Evolutionary conservation across 2,797 vertebrate genomes (phyloP), one percentile per base, ranked within the genome.

Genomic region (Acestrorhynchus altus): DNA sequence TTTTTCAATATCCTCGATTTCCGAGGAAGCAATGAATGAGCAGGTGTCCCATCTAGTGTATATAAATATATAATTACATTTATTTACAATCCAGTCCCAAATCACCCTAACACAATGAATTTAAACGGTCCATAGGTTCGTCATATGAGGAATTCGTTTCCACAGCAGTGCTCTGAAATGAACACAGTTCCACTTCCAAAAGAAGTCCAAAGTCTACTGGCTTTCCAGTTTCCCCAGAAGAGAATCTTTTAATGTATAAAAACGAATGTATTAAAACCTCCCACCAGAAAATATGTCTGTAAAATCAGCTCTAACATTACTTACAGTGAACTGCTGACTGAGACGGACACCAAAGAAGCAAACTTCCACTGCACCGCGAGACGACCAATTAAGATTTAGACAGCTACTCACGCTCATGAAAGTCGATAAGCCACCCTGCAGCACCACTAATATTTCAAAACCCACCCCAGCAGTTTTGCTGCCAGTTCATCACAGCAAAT

Each of bases 401-500:
- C 18, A 13, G 47, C 20, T 54, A 4, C 49, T 54, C 20, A 40
- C n/a, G 8, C 49, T 54, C 28, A 54, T 54, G 18, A 70, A 54
- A 70, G 67, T 54, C 51, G 20, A 54, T 54, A 70, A 20, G n/a
- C 15, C 18, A 20, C 4, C n/a, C 28, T 54, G 35, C 31, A 56
- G 49, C 28, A 40, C 24, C 12, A 35, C 26, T 20, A 22, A 70
- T 40, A 54, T 54, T 49, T 70, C n/a, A 54, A 52, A 70, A 52
- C 15, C 18, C 49, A 52, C 46, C 7, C 12, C 20, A n/a, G 65
- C 20, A 42, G 24, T 54, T 54, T 22, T 54, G 26, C n/a, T 39
- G 26, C 47, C 65, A 67, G 60, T 64, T 64, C 39, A 64, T n/a
- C 60, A 64, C 20, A 42, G n/a, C 5, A 69, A 39, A 39, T 20